phyloP scores from a whole-genome alignment of 2,888 invertebrate species.

The Hetaerina titia region DNA sequence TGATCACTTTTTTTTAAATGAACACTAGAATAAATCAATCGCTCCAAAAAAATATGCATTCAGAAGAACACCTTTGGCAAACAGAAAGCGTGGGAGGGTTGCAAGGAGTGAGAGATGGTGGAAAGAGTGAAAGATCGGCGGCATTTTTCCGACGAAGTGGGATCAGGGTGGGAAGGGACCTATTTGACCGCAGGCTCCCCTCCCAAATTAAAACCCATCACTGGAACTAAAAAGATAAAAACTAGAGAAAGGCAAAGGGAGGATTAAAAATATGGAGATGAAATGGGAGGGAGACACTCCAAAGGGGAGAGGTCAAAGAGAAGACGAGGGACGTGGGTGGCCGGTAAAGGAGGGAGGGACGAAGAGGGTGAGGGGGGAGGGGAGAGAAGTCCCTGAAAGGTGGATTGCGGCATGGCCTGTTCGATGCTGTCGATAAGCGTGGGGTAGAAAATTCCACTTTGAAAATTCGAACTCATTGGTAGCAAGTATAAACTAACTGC shows the following conservation, averaged over 20 bases:
- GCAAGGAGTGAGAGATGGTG: neutral
- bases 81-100: neutral
- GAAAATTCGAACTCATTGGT: neutral
- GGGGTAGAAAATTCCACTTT: neutral
- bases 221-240: neutral
- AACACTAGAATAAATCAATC: constrained; percentile 1
- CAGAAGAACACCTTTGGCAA: neutral
- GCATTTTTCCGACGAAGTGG: neutral
- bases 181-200: neutral
- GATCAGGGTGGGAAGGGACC: no score
- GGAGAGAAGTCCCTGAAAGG: neutral
- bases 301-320: neutral
- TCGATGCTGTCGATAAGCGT: neutral
- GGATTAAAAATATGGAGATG: no score
- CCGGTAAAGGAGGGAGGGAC: neutral
- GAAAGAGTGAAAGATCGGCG: neutral
- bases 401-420: neutral
- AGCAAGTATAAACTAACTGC: no score
- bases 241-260: neutral
- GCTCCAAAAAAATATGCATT: neutral
- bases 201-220: constrained; percentile 20
- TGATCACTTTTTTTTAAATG: no score
- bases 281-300: no score
- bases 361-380: neutral
- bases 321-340: neutral